Evolutionary conservation across 2,113 vertebrate species (phyloP).

Genomic region (Sylvietta virens): DNA sequence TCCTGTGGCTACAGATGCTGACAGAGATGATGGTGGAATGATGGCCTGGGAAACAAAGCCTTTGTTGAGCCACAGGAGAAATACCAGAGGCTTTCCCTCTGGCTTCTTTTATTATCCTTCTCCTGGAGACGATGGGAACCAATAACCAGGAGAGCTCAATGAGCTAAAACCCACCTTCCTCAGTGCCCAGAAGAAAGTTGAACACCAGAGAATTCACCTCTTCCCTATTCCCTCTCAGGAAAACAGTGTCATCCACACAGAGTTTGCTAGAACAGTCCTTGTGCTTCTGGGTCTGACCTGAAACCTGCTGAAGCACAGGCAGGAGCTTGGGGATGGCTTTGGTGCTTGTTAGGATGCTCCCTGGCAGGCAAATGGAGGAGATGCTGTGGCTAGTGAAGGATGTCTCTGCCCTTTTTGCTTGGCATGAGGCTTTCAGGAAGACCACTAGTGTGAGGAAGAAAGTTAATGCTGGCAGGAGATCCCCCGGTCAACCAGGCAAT

Average conservation of each 20-base stretch:
- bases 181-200: not conserved
- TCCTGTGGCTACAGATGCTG: not conserved
- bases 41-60: not conserved
- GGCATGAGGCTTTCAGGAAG: not conserved
- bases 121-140: not conserved
- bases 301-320: not conserved
- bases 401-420: not conserved
- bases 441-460: not conserved
- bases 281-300: not conserved
- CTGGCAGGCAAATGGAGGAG: not conserved
- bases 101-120: not conserved
- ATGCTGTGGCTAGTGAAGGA: not conserved
- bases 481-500: accelerated
- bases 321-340: not conserved
- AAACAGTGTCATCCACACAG: not conserved
- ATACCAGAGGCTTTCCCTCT: not conserved
- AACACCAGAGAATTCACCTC: not conserved
- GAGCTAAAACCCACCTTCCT: not conserved
- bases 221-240: not conserved
- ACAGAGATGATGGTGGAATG: not conserved
- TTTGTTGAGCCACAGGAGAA: not conserved
- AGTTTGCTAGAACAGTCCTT: not conserved
- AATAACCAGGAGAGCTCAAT: not conserved
- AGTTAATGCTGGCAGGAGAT: not conserved
- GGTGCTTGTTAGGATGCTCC: not conserved